Percentiles rank a stretch among this genome's conserved stretches.
Evolutionary conservation across 2,797 vertebrate species (phyloP).

Genomic region (Tadarida brasiliensis): DNA sequence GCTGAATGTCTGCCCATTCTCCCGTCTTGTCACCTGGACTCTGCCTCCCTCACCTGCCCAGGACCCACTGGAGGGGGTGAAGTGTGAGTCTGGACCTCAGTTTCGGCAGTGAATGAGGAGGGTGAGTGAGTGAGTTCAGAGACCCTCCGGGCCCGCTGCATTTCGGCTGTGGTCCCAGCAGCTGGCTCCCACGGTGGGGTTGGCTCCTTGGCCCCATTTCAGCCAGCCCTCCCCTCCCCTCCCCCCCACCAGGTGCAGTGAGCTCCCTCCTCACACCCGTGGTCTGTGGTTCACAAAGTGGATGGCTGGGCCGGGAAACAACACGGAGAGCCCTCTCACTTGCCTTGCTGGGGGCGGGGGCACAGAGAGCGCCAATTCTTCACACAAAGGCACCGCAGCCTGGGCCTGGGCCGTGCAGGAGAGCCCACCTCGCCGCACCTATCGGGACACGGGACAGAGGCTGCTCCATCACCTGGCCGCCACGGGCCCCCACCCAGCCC

Average conservation of each 20-base stretch:
- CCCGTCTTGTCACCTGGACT: too few relatives aligned
- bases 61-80: too few relatives aligned
- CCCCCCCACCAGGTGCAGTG: fast-evolving
- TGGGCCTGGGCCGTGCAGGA: conserved; percentile 91
- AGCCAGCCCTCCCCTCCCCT: too few relatives aligned
- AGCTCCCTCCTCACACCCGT: conserved; percentile 3
- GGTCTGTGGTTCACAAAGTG: conserved; percentile 92
- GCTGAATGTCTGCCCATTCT: too few relatives aligned
- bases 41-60: too few relatives aligned
- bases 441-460: conserved; percentile 71
- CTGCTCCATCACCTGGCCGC: conserved; percentile 88
- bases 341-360: conserved; percentile 81
- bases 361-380: conserved; percentile 90
- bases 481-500: conserved; percentile 90
- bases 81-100: too few relatives aligned
- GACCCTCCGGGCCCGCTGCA: too few relatives aligned
- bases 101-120: too few relatives aligned
- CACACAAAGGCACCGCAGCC: conserved; percentile 90
- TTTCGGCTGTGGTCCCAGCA: too few relatives aligned
- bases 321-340: conserved; percentile 90
- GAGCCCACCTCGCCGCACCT: conserved; percentile 85
- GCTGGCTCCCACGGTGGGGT: background rate
- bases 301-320: conserved; percentile 90
- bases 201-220: too few relatives aligned
- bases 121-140: too few relatives aligned